Percentiles rank a stretch among this genome's conserved stretches.
Conservation (phyloP, 2,888 invertebrate genomes). For the Nomada fucata region DNA sequence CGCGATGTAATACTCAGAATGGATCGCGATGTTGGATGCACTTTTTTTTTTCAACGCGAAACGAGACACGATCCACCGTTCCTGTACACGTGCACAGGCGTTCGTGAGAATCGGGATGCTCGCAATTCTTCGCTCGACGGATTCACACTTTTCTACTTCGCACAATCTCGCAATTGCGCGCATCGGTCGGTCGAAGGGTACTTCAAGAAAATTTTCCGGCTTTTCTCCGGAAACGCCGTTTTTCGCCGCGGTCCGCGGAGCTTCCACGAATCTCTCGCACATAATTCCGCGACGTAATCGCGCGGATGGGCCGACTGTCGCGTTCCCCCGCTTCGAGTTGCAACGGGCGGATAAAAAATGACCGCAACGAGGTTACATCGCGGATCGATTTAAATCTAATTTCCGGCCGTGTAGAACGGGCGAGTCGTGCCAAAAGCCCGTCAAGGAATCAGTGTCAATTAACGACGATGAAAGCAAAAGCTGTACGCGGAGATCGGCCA, state of each 20-base stretch:
- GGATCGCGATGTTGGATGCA: neutral
- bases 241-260: conserved; percentile 14
- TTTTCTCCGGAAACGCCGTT: no score
- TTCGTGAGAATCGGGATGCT: no score
- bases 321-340: conserved; percentile 12
- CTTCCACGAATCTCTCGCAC: conserved; percentile 31
- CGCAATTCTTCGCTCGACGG: no score
- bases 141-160: no score
- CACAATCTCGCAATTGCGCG: no score
- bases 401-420: conserved; percentile 52
- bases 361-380: conserved; percentile 68
- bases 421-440: conserved; percentile 61
- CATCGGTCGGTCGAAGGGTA: no score
- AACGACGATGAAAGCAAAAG: conserved; percentile 72
- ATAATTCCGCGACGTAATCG: conserved; percentile 53
- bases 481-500: conserved; percentile 64
- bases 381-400: conserved; percentile 71
- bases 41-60: conserved; percentile 13
- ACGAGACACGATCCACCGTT: neutral
- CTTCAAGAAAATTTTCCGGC: no score
- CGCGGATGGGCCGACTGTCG: conserved; percentile 18
- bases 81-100: no score
- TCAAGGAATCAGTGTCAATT: conserved; percentile 75
- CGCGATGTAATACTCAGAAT: conserved; percentile 20
- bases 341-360: conserved; percentile 54